Base-by-base conservation (phyloP, 2,113 vertebrate genomes). In the Pangasianodon hypophthalmus region DNA sequence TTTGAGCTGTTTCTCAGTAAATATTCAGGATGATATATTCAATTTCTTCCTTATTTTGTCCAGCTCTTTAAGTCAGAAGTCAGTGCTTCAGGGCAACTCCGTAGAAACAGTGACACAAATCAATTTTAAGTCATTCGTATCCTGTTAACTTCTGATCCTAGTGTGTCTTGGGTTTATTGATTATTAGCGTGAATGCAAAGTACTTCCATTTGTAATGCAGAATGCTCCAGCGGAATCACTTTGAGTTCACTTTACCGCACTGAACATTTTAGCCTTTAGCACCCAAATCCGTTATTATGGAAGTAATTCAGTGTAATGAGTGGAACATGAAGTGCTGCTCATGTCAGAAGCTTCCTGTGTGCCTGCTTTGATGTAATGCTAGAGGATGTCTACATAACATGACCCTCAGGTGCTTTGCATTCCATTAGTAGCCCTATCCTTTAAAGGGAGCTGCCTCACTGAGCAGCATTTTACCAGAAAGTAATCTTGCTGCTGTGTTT, bases 71-170 rank as follows among this genome's bases (percentile, higher is more conserved):
- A 58, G 44, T 48, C 58, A 26, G 75, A 37, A 32, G 75, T 80
- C 56, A 46, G 6, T 62, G 77, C 60, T 80, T 80, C 21, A 62
- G 19, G 44, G 87, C 44, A 67, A 41, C 44, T 21, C 60, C 60
- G 7, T 32, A 54, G 29, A 52, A 50, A 48, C 75, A 13, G 19
- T 54, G 69, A 29, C 85, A 56, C 69, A 18, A 56, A 87, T 88
- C 19, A 52, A 64, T 24, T 67, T 81, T 41, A 21, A 32, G 56
- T n/a, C 48, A 21, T 37, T 52, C 10, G 18, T 37, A 69, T 62
- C 75, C 77, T 14, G 58, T 88, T 69, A 81, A 50, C 81, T 41
- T 83, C 58, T 56, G 32, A 83, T 58, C 81, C 81, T 56, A 21
- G 52, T 11, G 6, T 37, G 52, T 56, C 52, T 41, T 24, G 81